phyloP scores from a whole-genome alignment of 2,113 vertebrate genomes.

The Crotalus viridis region DNA sequence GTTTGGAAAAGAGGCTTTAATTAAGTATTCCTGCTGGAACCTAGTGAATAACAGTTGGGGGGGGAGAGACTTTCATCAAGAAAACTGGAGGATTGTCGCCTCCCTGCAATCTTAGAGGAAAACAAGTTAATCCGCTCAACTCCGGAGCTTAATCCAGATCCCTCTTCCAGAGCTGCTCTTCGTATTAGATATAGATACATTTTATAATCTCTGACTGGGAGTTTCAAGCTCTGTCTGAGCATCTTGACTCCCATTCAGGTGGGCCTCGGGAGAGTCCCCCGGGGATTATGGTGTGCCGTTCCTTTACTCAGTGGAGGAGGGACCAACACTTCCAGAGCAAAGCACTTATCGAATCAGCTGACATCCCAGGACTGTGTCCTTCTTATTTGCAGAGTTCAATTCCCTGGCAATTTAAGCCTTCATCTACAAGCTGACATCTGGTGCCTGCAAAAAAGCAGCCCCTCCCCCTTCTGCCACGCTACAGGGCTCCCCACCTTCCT shows the following conservation, averaged over 20 bases:
- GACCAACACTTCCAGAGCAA: background rate
- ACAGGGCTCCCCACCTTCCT: background rate
- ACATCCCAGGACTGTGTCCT: background rate
- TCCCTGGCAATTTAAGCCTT: background rate
- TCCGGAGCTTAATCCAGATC: background rate
- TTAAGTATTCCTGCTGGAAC: no score
- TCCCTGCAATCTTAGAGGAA: background rate
- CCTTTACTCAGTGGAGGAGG: background rate
- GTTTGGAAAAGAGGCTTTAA: background rate
- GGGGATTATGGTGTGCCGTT: background rate
- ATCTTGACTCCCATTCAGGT: background rate
- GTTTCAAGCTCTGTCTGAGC: background rate
- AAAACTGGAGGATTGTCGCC: background rate
- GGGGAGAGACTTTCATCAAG: background rate
- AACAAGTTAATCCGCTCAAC: background rate
- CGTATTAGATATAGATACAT: background rate
- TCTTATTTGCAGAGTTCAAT: background rate
- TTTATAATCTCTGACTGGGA: background rate
- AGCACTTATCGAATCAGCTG: background rate
- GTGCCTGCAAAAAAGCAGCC: background rate
- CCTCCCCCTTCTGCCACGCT: background rate
- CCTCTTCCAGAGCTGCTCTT: background rate
- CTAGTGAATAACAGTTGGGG: background rate
- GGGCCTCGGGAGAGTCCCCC: background rate
- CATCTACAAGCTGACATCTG: background rate